These are phyloP conservation scores for Linyphia triangularis DNA, from an alignment of 2,888 invertebrate species.

Conservation along the genomic window DNA sequence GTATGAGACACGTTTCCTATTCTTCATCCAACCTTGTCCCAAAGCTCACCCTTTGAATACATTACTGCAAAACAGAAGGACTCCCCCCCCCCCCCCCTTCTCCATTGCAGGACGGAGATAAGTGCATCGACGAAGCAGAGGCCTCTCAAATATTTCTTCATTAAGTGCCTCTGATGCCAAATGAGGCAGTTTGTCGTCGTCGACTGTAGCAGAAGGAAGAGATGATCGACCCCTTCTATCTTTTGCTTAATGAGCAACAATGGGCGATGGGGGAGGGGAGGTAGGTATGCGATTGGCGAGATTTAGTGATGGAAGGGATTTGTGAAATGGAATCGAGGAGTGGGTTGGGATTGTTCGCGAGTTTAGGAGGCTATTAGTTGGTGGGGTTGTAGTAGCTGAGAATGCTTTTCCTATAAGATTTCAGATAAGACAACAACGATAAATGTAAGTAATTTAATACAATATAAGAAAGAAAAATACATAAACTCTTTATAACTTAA, in stretches of 20 bases:
- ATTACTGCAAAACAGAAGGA: slow-evolving; percentile 37
- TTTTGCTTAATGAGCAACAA: slow-evolving; percentile 56
- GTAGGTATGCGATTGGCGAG: background rate
- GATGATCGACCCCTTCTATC: slow-evolving; percentile 9
- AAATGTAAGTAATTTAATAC: too few relatives aligned
- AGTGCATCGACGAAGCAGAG: slow-evolving; percentile 44
- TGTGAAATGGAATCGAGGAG: background rate
- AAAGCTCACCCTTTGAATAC: slow-evolving; percentile 1
- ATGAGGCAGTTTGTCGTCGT: slow-evolving; percentile 63
- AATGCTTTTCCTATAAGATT: too few relatives aligned
- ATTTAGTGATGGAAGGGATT: background rate
- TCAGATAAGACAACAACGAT: too few relatives aligned
- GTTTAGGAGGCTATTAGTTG: background rate
- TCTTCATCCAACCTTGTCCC: background rate
- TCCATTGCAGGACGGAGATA: slow-evolving; percentile 33
- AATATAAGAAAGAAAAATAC: too few relatives aligned
- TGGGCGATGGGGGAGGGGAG: background rate
- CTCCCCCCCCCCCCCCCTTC: too few relatives aligned
- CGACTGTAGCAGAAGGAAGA: background rate
- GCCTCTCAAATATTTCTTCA: slow-evolving; percentile 68
- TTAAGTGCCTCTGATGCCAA: slow-evolving; percentile 57
- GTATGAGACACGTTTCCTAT: too few relatives aligned
- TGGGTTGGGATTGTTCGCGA: too few relatives aligned
- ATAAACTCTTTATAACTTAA: too few relatives aligned
- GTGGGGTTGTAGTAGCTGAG: too few relatives aligned